Conservation (phyloP, 1,140 invertebrate genomes). For the Leptinotarsa undecemlineata region DNA sequence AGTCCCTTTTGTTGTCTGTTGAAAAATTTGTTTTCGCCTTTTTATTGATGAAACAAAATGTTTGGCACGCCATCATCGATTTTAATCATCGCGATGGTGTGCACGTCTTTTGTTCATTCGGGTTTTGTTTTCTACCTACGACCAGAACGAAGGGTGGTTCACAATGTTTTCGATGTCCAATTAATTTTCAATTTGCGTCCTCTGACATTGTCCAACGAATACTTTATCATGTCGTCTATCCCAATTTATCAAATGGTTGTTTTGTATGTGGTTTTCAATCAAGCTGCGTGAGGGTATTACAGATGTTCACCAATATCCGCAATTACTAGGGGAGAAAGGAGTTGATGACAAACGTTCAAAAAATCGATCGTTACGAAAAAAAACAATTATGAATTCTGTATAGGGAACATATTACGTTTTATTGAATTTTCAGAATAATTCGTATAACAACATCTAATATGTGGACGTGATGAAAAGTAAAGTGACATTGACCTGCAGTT, state of each 20-base stretch:
- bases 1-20: neutral
- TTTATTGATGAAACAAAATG: conserved; percentile 3
- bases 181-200: neutral
- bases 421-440: too few species aligned
- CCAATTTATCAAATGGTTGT: neutral
- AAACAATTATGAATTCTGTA: too few species aligned
- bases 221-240: neutral
- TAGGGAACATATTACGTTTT: too few species aligned
- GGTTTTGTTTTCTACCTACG: conserved; percentile 8
- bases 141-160: neutral
- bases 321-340: too few species aligned
- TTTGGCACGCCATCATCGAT: neutral
- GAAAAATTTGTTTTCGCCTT: neutral
- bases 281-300: neutral
- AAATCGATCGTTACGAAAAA: too few species aligned
- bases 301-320: too few species aligned
- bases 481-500: too few species aligned
- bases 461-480: too few species aligned
- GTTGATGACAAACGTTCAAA: too few species aligned
- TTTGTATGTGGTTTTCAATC: neutral
- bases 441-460: too few species aligned
- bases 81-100: conserved; percentile 2
- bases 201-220: neutral
- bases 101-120: neutral
- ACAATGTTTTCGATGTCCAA: neutral